Evolutionary conservation across 2,113 vertebrate species (phyloP).

Genomic region (Piprites chloris): DNA sequence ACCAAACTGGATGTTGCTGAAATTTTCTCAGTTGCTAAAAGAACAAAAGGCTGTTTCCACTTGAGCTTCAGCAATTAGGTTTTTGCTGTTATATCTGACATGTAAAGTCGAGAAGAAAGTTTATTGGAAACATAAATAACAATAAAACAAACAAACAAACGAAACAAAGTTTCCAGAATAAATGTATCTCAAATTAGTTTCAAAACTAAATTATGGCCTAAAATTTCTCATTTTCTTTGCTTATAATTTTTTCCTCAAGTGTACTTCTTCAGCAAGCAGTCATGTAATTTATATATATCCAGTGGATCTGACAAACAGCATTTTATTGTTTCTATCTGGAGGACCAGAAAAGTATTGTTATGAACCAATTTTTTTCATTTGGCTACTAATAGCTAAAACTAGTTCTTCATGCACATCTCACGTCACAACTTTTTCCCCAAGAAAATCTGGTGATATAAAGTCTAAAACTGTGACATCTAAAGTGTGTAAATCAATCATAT

Average conservation of each 20-base stretch:
- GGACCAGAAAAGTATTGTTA: not conserved
- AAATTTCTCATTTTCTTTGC: not conserved
- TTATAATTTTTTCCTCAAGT: not conserved
- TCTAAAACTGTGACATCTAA: not conserved
- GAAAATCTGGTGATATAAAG: not conserved
- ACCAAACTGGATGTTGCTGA: not conserved
- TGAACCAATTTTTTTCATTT: not conserved
- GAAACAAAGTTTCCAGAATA: not conserved
- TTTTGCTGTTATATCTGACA: not conserved
- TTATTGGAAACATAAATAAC: not conserved
- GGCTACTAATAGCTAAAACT: not conserved
- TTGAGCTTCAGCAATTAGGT: not conserved
- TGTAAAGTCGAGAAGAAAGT: not conserved
- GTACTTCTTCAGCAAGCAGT: not conserved
- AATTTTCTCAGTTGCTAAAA: not conserved
- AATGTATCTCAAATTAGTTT: not conserved
- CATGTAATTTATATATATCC: not conserved
- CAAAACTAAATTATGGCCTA: not conserved
- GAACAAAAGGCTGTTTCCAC: not conserved
- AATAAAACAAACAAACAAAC: not conserved
- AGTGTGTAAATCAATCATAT: not conserved
- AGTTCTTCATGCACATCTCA: not conserved
- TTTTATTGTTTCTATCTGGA: not conserved
- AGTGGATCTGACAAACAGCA: not conserved
- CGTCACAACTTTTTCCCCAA: not conserved